A percentile compares a stretch with the other conserved stretches of the same genome.
These are phyloP conservation scores for Mantis religiosa DNA, from an alignment of 2,888 invertebrate genomes.

Conservation along the genomic window DNA sequence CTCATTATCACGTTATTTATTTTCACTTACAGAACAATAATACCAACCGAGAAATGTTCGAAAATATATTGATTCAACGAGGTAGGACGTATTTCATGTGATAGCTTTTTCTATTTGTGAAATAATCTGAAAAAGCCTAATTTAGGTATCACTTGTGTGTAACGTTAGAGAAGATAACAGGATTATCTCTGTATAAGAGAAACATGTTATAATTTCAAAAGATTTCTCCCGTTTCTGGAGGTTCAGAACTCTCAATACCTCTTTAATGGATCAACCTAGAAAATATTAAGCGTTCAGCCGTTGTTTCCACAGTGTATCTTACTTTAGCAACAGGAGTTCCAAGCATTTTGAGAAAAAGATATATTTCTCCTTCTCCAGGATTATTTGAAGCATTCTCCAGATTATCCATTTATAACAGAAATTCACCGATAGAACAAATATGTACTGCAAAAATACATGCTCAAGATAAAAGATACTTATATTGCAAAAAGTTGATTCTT, in stretches of 20 bases:
- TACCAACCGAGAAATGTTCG: too few relatives aligned
- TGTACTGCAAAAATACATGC: conserved; percentile 13
- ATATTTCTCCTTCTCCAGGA: neutral
- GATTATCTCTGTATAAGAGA: too few relatives aligned
- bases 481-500: conserved; percentile 17
- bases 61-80: too few relatives aligned
- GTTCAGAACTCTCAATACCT: neutral
- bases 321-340: neutral
- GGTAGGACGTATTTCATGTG: too few relatives aligned
- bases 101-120: too few relatives aligned
- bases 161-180: too few relatives aligned
- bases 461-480: conserved; percentile 15
- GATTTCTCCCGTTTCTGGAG: too few relatives aligned
- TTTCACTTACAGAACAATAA: too few relatives aligned
- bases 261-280: neutral
- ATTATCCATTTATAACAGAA: neutral
- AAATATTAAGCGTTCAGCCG: neutral
- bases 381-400: neutral
- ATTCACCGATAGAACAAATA: neutral
- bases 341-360: neutral
- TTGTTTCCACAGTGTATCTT: neutral
- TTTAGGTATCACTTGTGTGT: too few relatives aligned
- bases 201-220: too few relatives aligned
- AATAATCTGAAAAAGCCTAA: too few relatives aligned
- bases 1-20: too few relatives aligned